Evolutionary conservation across 1,140 invertebrate genomes (phyloP), one percentile per base, ranked within the genome.

Genomic region (Sarcophaga peregrina): DNA sequence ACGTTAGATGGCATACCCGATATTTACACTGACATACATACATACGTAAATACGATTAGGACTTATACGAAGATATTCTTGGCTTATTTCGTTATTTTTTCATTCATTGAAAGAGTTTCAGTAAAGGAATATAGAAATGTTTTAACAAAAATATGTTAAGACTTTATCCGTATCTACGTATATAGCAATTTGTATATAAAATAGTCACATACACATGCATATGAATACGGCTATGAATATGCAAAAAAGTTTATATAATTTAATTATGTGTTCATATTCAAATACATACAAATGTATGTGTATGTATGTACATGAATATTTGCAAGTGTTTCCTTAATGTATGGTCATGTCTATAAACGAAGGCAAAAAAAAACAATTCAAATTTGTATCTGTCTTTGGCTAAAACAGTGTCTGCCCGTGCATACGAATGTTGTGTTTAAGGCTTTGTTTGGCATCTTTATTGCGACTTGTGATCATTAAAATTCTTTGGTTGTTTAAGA

Each of bases 401-500:
- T n/a, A 58, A 7, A 58, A 58, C 10, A n/a, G 7, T 58, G 6
- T 58, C 9, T 58, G 25, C 25, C 25, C 25, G 54, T 58, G 11
- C 9, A 13, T 10, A 6, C 11, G 54, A 15, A 13, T 58, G 25
- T 37, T 37, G 54, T 58, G 13, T 58, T 58, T 6, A 58, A 58
- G 54, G 15, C 54, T 58, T 58, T 58, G 54, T 68, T 68, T 68
- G 17, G 62, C 8, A 17, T 68, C 62, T 68, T 68, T 68, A 68
- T n/a, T 68, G n/a, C 6, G 17, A 68, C 62, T 68, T 20, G 9
- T 68, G 62, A 68, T 68, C 62, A 68, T 68, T 68, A 68, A 68
- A 68, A 68, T 68, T 68, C 62, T 25, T 20, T 20, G 62, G 62
- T 68, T 68, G 62, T 68, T 68, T 68, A 68, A 68, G 62, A 68